Percentiles rank a stretch among this genome's conserved stretches.
These are phyloP conservation scores for Branchellion lobata DNA, from an alignment of 2,888 invertebrate species.

Conservation along the genomic window DNA sequence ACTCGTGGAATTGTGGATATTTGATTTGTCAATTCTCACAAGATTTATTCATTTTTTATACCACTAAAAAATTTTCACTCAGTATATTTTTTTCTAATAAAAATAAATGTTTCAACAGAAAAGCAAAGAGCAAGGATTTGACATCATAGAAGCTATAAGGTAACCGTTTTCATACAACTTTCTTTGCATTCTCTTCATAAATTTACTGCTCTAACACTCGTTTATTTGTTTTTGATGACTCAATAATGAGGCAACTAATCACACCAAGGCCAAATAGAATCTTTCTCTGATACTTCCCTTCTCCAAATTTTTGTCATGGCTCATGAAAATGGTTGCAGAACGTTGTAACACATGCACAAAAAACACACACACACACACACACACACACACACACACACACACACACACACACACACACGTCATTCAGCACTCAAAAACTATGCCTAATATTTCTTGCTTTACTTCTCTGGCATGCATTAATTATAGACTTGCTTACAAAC, in stretches of 20 bases:
- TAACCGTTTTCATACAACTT: neutral
- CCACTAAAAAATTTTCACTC: too few relatives aligned
- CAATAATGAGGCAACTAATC: too few relatives aligned
- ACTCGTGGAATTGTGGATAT: too few relatives aligned
- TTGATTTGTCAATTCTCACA: too few relatives aligned
- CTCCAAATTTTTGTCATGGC: too few relatives aligned
- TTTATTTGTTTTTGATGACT: too few relatives aligned
- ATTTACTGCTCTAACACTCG: neutral
- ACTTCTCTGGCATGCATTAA: neutral
- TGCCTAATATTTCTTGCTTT: neutral
- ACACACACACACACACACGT: neutral
- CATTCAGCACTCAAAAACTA: neutral
- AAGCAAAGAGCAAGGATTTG: slow-evolving; percentile 38
- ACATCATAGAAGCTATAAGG: slow-evolving; percentile 42
- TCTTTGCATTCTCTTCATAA: neutral
- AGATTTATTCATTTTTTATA: too few relatives aligned
- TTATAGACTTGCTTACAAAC: neutral
- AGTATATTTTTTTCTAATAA: too few relatives aligned
- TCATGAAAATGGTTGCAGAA: too few relatives aligned
- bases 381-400: neutral
- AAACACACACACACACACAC: neutral
- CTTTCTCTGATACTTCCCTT: too few relatives aligned
- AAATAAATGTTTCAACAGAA: slow-evolving; percentile 4
- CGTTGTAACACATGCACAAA: neutral
- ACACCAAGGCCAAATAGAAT: too few relatives aligned